Evolutionary conservation across 2,113 vertebrate genomes (phyloP).

Genomic region (Xiphorhynchus elegans): DNA sequence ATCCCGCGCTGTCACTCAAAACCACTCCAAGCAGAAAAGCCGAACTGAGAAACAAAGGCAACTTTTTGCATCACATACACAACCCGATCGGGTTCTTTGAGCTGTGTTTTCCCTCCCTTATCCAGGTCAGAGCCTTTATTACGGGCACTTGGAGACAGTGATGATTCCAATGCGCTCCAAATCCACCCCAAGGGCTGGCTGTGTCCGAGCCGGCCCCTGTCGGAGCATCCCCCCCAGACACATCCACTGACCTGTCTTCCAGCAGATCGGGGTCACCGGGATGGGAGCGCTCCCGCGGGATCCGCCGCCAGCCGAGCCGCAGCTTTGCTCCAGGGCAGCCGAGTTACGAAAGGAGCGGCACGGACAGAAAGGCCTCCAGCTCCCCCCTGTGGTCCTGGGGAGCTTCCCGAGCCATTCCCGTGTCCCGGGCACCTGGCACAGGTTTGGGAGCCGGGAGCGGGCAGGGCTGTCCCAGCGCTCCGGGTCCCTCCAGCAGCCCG

Average conservation of each 20-base stretch:
- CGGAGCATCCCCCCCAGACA: not conserved
- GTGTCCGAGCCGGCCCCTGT: not conserved
- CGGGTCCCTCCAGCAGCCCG: no score
- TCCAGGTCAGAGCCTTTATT: slow-evolving; percentile 4
- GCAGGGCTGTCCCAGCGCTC: no score
- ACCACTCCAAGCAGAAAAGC: not conserved
- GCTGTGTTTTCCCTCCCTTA: not conserved
- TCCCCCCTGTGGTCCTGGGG: slow-evolving; percentile 18
- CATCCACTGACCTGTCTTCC: not conserved
- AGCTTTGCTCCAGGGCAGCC: fast-evolving
- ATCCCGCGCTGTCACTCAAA: not conserved
- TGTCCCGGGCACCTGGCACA: no score
- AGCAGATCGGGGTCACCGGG: not conserved
- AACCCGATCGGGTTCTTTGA: not conserved
- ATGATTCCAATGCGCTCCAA: not conserved
- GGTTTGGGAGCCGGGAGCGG: no score
- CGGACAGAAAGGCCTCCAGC: not conserved
- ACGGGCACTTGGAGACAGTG: not conserved
- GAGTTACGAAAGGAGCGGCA: not conserved
- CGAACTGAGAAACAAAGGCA: not conserved
- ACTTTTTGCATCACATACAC: not conserved
- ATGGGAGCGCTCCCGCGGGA: not conserved
- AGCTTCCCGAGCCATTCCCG: not conserved
- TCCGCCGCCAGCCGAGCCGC: not conserved
- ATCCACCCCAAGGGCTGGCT: not conserved